These are phyloP conservation scores for Andrena chrysosceles DNA, from an alignment of 2,888 invertebrate genomes.

Conservation along the genomic window DNA sequence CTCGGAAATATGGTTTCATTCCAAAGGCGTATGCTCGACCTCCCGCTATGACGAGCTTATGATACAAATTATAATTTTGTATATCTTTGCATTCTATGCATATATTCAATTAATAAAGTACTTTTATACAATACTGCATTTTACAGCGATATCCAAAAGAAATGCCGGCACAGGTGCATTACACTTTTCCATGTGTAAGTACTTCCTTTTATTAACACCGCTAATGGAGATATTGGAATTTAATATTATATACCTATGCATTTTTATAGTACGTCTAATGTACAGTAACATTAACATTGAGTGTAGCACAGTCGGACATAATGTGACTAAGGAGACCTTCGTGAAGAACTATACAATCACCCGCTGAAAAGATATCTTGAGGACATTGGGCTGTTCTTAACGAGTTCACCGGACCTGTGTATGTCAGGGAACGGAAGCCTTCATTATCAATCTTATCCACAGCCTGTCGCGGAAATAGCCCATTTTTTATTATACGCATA, in stretches of 20 bases:
- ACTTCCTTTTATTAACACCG: conserved; percentile 18
- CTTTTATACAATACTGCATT: conserved; percentile 62
- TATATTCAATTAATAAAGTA: conserved; percentile 73
- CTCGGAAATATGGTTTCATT: conserved; percentile 96
- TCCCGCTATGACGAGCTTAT: conserved; percentile 95
- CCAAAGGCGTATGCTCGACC: conserved; percentile 97
- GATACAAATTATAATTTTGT: conserved; percentile 75
- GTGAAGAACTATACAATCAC: conserved; percentile 81
- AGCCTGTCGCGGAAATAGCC: conserved; percentile 70
- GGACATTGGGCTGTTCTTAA: conserved; percentile 81
- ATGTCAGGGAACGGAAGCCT: conserved; percentile 79
- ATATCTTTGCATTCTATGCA: conserved; percentile 74
- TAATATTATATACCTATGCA: conserved; percentile 44
- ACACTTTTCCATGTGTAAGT: conserved; percentile 39
- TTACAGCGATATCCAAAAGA: conserved; percentile 22
- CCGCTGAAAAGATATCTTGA: conserved; percentile 77
- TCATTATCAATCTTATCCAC: conserved; percentile 78
- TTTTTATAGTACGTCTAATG: conserved; percentile 71
- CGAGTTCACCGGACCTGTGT: conserved; percentile 82
- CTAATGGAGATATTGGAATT: conserved; percentile 33
- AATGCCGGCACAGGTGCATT: conserved; percentile 6
- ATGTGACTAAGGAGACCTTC: conserved; percentile 80
- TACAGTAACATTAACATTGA: conserved; percentile 80
- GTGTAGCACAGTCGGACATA: conserved; percentile 75
- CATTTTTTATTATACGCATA: conserved; percentile 31